Evolutionary conservation across 2,797 vertebrate species (phyloP).

Genomic region (Denticeps clupeoides): DNA sequence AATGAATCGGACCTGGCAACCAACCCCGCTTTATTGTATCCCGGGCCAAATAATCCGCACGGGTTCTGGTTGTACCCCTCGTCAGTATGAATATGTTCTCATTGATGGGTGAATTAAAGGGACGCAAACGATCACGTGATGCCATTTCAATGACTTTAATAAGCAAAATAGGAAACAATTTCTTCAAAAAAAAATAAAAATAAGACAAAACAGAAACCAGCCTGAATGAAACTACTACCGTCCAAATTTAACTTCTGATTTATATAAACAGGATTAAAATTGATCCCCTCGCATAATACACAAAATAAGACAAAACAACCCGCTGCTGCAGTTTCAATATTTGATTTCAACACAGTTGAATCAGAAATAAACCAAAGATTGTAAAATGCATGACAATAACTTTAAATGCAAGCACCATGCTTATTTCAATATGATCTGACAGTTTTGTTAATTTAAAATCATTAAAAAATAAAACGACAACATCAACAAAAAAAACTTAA

Average conservation of each 20-base stretch:
- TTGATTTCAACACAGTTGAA: slow-evolving; percentile 99
- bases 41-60: no score
- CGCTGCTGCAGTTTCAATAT: slow-evolving; percentile 79
- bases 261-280: slow-evolving; percentile 98
- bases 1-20: no score
- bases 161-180: slow-evolving; percentile 99
- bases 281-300: slow-evolving; percentile 92
- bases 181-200: slow-evolving; percentile 76
- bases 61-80: no score
- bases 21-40: no score
- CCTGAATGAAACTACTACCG: slow-evolving; percentile 98
- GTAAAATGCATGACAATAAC: slow-evolving; percentile 91
- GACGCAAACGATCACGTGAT: slow-evolving; percentile 56
- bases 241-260: slow-evolving; percentile 93
- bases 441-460: slow-evolving; percentile 96
- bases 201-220: slow-evolving; percentile 99
- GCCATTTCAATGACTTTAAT: slow-evolving; percentile 98
- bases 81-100: no score
- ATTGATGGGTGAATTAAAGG: no score
- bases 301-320: slow-evolving; percentile 85
- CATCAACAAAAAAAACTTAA: slow-evolving; percentile 92
- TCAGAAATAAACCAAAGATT: slow-evolving; percentile 88
- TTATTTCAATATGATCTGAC: slow-evolving; percentile 94
- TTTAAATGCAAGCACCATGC: slow-evolving; percentile 99
- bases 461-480: no score